Conservation (phyloP, 2,113 vertebrate species). For the Trochalopteron elliotii region DNA sequence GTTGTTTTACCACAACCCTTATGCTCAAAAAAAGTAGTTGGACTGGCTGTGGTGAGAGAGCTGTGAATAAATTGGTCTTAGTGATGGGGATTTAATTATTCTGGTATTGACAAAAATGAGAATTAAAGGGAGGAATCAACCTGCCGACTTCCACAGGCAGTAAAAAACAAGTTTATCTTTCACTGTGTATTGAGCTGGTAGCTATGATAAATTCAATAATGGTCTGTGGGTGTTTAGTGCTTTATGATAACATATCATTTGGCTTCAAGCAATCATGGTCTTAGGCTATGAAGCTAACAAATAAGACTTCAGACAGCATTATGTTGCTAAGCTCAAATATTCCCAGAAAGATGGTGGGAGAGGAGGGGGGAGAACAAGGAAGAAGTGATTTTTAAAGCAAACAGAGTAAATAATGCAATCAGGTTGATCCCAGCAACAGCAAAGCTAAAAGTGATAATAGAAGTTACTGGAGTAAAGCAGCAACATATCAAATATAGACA, state of each 20-base stretch:
- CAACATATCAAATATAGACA: background rate
- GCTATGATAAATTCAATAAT: constrained; percentile 4
- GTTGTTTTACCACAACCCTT: background rate
- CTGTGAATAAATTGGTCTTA: background rate
- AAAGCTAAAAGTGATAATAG: constrained; percentile 12
- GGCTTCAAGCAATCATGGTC: background rate
- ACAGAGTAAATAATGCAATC: constrained; percentile 18
- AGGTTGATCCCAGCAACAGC: background rate
- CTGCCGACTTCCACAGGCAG: background rate
- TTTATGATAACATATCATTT: background rate
- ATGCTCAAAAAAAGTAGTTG: background rate
- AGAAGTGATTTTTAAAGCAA: constrained; percentile 7
- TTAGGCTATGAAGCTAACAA: background rate
- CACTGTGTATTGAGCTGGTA: background rate
- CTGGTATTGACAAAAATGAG: constrained; percentile 3
- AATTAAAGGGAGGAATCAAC: constrained; percentile 16
- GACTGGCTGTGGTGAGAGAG: background rate
- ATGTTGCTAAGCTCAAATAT: background rate
- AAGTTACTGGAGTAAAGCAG: constrained; percentile 44
- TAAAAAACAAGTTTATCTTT: constrained; percentile 38
- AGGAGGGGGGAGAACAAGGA: background rate
- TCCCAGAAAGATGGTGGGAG: background rate
- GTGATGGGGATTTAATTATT: constrained; percentile 12
- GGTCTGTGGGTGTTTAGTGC: background rate
- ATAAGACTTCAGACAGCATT: constrained; percentile 3